phyloP scores from a whole-genome alignment of 53 echinoderm and acorn worm species.

The Echinometra lucunter region DNA sequence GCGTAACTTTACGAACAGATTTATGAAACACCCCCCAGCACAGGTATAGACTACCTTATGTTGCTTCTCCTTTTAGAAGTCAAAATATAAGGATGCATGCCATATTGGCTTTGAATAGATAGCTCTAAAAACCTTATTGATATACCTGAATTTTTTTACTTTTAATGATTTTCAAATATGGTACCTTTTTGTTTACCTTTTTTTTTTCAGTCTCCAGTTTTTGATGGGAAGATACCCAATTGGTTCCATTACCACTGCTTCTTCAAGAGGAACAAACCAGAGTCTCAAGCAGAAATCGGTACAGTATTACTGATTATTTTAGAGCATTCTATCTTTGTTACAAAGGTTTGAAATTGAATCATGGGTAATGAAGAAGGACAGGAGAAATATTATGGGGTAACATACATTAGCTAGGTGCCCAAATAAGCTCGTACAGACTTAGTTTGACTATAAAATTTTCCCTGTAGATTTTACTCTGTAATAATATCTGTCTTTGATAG shows the following conservation, averaged over 20 bases:
- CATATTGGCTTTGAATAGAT: no score
- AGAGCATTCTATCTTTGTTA: not conserved
- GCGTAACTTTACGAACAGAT: no score
- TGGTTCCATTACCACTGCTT: constrained; percentile 95
- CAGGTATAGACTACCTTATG: no score
- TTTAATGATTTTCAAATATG: no score
- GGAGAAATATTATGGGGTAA: no score
- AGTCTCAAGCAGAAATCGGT: constrained; percentile 87
- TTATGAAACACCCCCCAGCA: no score
- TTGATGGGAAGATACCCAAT: constrained; percentile 97
- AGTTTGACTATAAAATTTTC: not conserved
- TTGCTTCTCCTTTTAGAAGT: no score
- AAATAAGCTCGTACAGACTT: not conserved
- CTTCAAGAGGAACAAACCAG: constrained; percentile 75
- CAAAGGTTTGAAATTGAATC: not conserved
- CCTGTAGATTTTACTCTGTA: no score
- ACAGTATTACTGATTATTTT: not conserved
- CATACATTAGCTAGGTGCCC: not conserved
- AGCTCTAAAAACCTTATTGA: no score
- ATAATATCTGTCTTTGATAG: not conserved
- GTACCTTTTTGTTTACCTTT: not conserved
- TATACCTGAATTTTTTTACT: no score
- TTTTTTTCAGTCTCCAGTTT: constrained; percentile 86
- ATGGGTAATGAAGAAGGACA: not conserved
- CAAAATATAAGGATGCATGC: no score